Base-by-base conservation (phyloP, 37 sponge, comb jelly and placozoan genomes). In the Oopsacas minuta region DNA sequence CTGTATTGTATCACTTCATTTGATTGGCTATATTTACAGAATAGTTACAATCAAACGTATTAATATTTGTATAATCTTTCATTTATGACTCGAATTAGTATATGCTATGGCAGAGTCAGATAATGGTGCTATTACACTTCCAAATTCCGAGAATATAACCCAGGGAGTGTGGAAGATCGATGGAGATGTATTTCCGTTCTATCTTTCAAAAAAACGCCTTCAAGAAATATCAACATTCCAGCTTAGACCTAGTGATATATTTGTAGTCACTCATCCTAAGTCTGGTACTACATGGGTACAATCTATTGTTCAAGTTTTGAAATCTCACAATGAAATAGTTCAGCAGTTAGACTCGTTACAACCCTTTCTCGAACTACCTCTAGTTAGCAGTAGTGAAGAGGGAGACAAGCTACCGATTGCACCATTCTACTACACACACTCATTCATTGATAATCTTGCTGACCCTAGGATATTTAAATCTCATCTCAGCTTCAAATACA, bases 251-350 rank as follows among this genome's bases (percentile, higher is more conserved):
- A 61, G 75, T n/a, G 75, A 61, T 12, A n/a, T 61, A 20, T 61
- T 61, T 61, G 1, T 61, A 10, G 75, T 34, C 1, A 61, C 75
- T 61, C 75, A 61, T 61, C 75, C 75, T n/a, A 61, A 61, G 75
- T 61, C 75, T 3, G 75, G 75, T 20, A 61, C 75, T 34, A 61
- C 75, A 10, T 61, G 75, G 75, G 28, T 61, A n/a, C 75, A 61
- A 61, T 25, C 75, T 3, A 61, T 61, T n/a, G 75, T 61, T 5
- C 75, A 61, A 3, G 75, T 61, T 25, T n/a, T 61, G 28, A 61
- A 25, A n/a, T 32, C 75, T 12, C 75, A 61, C 75, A 61, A 12
- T 25, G 1, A 61, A 34, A n/a, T 61, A 7, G 75, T 32, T 10
- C 28, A 61, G 75, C 75, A 61, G 75, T n/a, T 61, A 5, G 75